Percentiles rank a stretch among this genome's conserved stretches.
Conservation (phyloP, 2,113 vertebrate species). For the Pogona vitticeps region DNA sequence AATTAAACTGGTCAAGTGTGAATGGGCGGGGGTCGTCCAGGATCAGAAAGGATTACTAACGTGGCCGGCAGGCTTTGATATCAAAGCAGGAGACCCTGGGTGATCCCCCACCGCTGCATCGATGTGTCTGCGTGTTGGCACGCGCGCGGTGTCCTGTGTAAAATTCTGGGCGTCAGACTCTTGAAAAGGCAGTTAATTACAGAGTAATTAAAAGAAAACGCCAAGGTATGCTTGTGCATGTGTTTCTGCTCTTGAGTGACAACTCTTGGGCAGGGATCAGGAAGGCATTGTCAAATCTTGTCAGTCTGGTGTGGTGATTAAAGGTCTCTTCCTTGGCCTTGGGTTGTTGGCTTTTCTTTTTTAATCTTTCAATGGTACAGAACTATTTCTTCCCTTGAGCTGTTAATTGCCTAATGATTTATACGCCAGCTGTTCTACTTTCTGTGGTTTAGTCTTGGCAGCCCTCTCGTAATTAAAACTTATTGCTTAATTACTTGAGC, state of each 20-base stretch:
- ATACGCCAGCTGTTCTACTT: conserved; percentile 13
- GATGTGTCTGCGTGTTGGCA: neutral
- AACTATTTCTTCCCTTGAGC: conserved; percentile 33
- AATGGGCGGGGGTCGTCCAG: no score
- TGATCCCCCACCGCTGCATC: neutral
- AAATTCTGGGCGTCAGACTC: neutral
- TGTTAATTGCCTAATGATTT: conserved; percentile 39
- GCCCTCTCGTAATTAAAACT: conserved; percentile 36
- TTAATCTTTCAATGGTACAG: conserved; percentile 25
- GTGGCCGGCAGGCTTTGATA: no score
- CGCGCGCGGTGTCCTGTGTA: no score
- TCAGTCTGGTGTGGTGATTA: conserved; percentile 3
- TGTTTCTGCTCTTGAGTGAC: conserved; percentile 19
- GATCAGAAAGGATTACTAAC: neutral
- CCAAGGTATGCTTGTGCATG: neutral
- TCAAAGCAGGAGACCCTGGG: neutral
- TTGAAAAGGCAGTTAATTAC: neutral
- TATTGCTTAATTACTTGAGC: conserved; percentile 54
- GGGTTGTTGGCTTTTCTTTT: neutral
- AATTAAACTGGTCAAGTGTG: no score
- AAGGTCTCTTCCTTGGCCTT: conserved; percentile 7
- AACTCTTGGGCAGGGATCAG: conserved; percentile 47
- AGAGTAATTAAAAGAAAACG: neutral
- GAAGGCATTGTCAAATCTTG: conserved; percentile 39
- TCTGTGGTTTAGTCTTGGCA: conserved; percentile 53